Evolutionary conservation across 2,113 vertebrate species (phyloP).

Genomic region (Catagonus wagneri): DNA sequence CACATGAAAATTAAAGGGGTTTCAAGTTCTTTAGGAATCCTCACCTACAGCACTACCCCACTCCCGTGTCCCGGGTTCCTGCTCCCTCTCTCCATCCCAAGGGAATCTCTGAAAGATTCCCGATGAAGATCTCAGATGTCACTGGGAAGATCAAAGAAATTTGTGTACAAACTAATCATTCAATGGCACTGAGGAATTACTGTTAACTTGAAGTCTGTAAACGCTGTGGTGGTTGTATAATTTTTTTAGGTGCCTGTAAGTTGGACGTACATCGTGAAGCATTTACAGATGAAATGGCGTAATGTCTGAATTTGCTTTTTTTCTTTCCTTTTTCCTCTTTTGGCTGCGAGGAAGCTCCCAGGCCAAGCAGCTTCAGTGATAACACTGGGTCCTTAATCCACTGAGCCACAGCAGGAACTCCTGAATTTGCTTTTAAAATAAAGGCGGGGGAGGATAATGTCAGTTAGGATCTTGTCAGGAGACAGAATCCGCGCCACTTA

Average conservation of each 20-base stretch:
- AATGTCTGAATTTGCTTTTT: not conserved
- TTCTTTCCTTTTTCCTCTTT: too few species aligned
- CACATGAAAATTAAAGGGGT: not conserved
- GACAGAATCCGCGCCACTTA: not conserved
- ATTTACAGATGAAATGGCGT: not conserved
- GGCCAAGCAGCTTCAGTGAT: too few species aligned
- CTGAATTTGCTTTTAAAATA: slow-evolving; percentile 21
- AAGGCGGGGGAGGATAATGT: fast-evolving
- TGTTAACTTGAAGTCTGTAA: slow-evolving; percentile 4
- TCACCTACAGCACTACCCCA: not conserved
- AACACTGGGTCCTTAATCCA: too few species aligned
- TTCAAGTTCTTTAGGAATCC: not conserved
- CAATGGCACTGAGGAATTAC: not conserved
- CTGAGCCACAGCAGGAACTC: too few species aligned
- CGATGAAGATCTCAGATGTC: not conserved
- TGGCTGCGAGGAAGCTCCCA: too few species aligned
- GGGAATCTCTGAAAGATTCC: not conserved
- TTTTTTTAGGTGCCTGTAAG: not conserved
- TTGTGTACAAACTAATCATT: not conserved
- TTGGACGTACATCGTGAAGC: not conserved
- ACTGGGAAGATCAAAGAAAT: not conserved
- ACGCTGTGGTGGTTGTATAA: not conserved
- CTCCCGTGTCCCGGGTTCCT: fast-evolving
- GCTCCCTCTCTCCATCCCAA: not conserved
- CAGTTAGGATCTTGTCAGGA: not conserved